These are phyloP conservation scores for Pristionchus fissidentatus DNA, from an alignment of 2,888 invertebrate genomes.

Conservation along the genomic window DNA sequence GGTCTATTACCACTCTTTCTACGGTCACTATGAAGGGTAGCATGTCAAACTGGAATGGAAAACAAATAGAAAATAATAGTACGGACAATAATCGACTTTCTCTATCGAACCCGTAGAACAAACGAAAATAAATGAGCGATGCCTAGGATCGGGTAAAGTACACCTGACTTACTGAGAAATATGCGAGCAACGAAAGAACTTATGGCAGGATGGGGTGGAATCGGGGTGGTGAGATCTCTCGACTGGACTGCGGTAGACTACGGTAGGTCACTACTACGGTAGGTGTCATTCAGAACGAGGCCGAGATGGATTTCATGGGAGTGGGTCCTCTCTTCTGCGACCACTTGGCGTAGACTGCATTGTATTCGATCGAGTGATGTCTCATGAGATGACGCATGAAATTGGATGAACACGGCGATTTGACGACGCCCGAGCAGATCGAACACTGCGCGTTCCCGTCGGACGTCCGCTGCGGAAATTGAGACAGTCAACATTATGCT, in stretches of 20 bases:
- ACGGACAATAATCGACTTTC: slow-evolving; percentile 32
- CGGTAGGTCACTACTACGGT: not conserved
- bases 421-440: slow-evolving; percentile 63
- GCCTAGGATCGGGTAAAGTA: not conserved
- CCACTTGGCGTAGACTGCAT: slow-evolving; percentile 65
- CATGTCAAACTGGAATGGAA: not conserved
- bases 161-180: not conserved
- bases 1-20: slow-evolving; percentile 20
- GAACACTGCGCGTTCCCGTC: slow-evolving; percentile 66
- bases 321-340: slow-evolving; percentile 57
- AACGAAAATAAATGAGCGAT: slow-evolving; percentile 28
- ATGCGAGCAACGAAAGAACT: not conserved
- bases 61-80: slow-evolving; percentile 3
- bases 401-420: slow-evolving; percentile 65
- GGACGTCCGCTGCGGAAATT: slow-evolving; percentile 51
- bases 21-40: not conserved
- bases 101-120: slow-evolving; percentile 20
- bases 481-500: not conserved
- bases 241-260: no score
- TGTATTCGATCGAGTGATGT: slow-evolving; percentile 63
- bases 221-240: slow-evolving; percentile 25
- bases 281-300: not conserved
- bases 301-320: slow-evolving; percentile 40
- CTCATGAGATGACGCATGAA: slow-evolving; percentile 68
- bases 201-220: slow-evolving; percentile 27